Base-by-base conservation (phyloP, 2,888 invertebrate species). In the Camponotus fellah region DNA sequence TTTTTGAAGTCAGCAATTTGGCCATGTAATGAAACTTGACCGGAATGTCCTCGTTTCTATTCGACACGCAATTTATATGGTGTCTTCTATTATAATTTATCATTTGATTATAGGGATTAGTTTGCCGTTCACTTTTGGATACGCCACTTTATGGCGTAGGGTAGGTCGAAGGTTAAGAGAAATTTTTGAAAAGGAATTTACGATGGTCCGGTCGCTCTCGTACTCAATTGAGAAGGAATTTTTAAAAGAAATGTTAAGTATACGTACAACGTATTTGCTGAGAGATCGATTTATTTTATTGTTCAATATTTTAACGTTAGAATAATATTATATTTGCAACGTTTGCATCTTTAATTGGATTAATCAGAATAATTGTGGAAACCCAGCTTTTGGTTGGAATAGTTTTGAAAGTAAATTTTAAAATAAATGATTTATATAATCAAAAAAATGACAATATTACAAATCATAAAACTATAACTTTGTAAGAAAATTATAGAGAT, bases 161-260 rank as follows among this genome's bases (percentile, higher is more conserved):
- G 81, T 84, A 84, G 60, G 71, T 43, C 83, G 43, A n/a, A 85
- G 90, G 87, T 89, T 82, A 86, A 68, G 86, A 84, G 88, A 90
- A 90, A 86, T 84, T 90, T 90, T 83, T 49, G 21, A 21, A 66
- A 84, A 66, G 34, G 82, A 76, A 83, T 81, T 72, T 83, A 83
- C 79, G 87, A 69, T 72, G 71, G 66, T 32, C 69, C 49, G 49
- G 71, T 77, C 66, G 58, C 21, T n/a, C 82, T 53, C 58, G 60
- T 72, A 56, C 72, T 83, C 85, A 88, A 89, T 89, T 89, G 86
- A 85, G 68, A 58, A 62, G 40, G 62, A 79, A 53, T 82, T 69
- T 40, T 21, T 65, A 40, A 86, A 77, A 43, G 68, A 77, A 62
- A 66, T 49, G 79, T 83, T 88, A 85, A 84, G 85, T 85, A 87